Conservation (phyloP, 2,888 invertebrate species). For the Apamea monoglypha region DNA sequence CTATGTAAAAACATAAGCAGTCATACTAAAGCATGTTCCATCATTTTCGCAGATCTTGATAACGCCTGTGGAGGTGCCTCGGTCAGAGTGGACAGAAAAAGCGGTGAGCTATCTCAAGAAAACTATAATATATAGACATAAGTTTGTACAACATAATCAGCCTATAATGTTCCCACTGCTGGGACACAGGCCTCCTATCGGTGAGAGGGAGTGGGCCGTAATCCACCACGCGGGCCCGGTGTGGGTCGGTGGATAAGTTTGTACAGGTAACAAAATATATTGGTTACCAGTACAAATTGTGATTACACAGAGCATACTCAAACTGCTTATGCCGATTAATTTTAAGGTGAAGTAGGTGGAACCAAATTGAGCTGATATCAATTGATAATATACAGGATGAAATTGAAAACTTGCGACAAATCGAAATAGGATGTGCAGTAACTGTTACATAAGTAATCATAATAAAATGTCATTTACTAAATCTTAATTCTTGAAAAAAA, state of each 20-base stretch:
- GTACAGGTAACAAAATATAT: not conserved
- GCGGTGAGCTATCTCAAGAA: conserved; percentile 31
- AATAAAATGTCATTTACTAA: no score
- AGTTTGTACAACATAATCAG: no score
- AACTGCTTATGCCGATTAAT: not conserved
- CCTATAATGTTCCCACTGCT: no score
- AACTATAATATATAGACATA: not conserved
- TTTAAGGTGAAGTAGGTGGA: not conserved
- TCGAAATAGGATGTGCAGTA: no score
- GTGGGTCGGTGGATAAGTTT: not conserved
- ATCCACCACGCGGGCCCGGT: no score
- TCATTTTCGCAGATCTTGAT: conserved; percentile 42
- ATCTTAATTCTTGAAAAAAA: no score
- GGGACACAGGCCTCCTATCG: no score
- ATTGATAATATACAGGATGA: not conserved
- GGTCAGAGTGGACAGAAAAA: conserved; percentile 23
- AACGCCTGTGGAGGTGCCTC: conserved; percentile 31
- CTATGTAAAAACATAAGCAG: no score
- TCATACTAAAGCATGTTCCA: conserved; percentile 14
- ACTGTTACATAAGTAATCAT: no score
- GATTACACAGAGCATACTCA: not conserved
- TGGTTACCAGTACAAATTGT: not conserved
- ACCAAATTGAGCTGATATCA: not conserved
- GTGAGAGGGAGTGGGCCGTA: no score
- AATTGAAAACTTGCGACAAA: no score